Base-by-base conservation (phyloP, 2,113 vertebrate genomes). In the Pseudopodoces humilis region DNA sequence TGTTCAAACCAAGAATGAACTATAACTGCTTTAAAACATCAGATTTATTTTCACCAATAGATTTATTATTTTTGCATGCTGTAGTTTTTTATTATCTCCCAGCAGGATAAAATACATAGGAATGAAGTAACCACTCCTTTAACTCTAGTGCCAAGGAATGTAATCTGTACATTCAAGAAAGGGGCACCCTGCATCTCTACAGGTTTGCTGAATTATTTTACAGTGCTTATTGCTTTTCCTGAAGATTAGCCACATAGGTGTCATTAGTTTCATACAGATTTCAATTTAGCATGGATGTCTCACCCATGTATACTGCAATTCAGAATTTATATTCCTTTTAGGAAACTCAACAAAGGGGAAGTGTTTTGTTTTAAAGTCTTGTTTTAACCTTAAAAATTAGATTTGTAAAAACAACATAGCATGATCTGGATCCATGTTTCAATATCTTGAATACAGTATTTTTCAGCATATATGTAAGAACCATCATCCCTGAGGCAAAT, bases 1-100 rank as follows among this genome's bases (percentile, higher is more conserved):
- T 96, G 47, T 95, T 94, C 80, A 94, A 85, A 95, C 27, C 74
- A 94, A 68, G 70, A 84, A 86, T 55, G 78, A 92, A 41, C 52
- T 94, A 15, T 64, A 90, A 92, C 64, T 88, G 47, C 35, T 77
- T 71, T 65, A 75, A 92, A 95, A 46, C 17, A 50, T 43, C 85
- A 62, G 55, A 25, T 75, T 69, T 83, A 50, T 94, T 96, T 94
- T 96, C 63, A 93, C 59, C 63, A 84, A 49, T 70, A n/a, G 25
- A 79, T 67, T 82, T 75, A 56, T 88, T 88, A 83, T 88, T 95
- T 33, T 94, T 93, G 63, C 68, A 71, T 31, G 24, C 16, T 55
- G 33, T 52, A 64, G 20, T 65, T 93, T 63, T 64, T 41, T 91
- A 6, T 94, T 78, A 21, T n/a, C 55, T 76, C 50, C 62, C 70